These are phyloP conservation scores for Colaptes auratus DNA, from an alignment of 2,113 vertebrate genomes.

Conservation along the genomic window DNA sequence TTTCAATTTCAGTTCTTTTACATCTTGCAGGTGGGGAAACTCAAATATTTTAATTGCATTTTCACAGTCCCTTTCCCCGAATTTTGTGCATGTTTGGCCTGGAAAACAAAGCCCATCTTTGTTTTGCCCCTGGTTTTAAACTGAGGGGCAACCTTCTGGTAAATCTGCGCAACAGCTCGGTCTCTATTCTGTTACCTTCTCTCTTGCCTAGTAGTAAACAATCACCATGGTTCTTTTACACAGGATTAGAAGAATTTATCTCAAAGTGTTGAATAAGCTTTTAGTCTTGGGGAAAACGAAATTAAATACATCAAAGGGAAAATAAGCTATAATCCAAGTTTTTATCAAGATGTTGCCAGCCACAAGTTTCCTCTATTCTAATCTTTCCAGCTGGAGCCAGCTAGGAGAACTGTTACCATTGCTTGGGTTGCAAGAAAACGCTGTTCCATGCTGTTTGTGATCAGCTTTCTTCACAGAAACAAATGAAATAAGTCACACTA, in stretches of 20 bases:
- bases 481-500: background rate
- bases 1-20: background rate
- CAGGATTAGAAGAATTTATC: background rate
- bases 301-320: background rate
- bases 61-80: background rate
- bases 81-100: background rate
- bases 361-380: background rate
- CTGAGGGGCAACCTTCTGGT: background rate
- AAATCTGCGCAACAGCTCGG: background rate
- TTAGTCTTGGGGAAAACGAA: background rate
- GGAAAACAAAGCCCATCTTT: background rate
- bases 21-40: background rate
- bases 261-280: accelerated
- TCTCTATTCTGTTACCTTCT: background rate
- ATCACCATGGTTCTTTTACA: background rate
- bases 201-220: background rate
- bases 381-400: background rate
- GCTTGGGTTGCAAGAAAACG: background rate
- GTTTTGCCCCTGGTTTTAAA: background rate
- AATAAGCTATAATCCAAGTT: background rate
- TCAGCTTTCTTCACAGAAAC: background rate
- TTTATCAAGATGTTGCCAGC: background rate
- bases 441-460: background rate
- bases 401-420: background rate
- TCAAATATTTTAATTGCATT: background rate